Base-by-base conservation (phyloP, 2,113 vertebrate species). In the Herpetotheres cachinnans region DNA sequence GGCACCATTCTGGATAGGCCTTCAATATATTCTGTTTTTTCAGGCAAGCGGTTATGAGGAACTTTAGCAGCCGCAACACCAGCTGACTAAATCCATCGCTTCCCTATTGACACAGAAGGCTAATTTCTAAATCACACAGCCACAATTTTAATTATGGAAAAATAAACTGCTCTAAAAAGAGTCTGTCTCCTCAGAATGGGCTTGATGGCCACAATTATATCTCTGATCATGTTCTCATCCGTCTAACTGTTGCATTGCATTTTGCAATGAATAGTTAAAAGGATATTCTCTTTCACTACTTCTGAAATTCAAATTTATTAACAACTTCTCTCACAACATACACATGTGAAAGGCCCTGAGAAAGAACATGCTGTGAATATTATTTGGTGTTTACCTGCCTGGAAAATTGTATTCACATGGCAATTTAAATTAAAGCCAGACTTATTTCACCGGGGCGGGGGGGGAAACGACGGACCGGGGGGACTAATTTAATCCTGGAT, bases 341-440 rank as follows among this genome's bases (percentile, higher is more conserved):
- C 55, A 88, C 79, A 91, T 1, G 90, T 93, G 66, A 96, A 96
- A 96, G 86, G 93, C 70, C 81, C 83, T 50, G 50, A 94, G 93
- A 98, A 97, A 95, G 93, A 83, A 91, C 95, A 96, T 19, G 96
- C 97, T 97, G 96, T 67, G 70, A 97, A 97, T 96, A 98, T 95
- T 47, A 97, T 97, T 97, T 92, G 95, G 96, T 97, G 96, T 97
- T 98, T 97, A 98, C 97, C 97, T 98, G 97, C 97, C 98, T 98
- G 98, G 98, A 98, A 98, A 98, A 96, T 97, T 98, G 97, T 97
- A 97, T 96, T 97, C 97, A 97, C 84, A 69, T 16, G 63, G 89
- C 97, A 97, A 97, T 97, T 98, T 90, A 97, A 98, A 98, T 98
- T 97, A 97, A 98, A 98, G 95, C 93, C 90, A 95, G 92, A 79